Evolutionary conservation across 1,140 invertebrate species (phyloP), one percentile per base, ranked within the genome.

Genomic region (Calliopsis andreniformis): DNA sequence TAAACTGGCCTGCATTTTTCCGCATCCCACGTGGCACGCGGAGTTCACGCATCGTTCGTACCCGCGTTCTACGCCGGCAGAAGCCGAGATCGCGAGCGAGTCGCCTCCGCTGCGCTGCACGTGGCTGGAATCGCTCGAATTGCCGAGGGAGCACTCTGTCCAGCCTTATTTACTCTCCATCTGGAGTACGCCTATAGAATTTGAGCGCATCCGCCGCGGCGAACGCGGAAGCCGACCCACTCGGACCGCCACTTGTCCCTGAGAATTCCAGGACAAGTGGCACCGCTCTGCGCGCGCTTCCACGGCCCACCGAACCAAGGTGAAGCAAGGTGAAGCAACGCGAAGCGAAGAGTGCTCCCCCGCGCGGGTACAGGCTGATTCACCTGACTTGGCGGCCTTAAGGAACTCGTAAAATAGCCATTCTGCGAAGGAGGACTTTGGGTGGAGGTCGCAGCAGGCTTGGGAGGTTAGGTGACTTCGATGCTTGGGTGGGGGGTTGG

Each of bases 231-330:
- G 80, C 68, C 53, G 80, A 79, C 32, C 71, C 49, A 45, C 55
- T 76, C 70, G 77, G 70, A 43, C 56, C 78, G 84, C 75, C 80
- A 83, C 84, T 90, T 88, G 87, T 89, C 88, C 84, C 83, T 78
- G 86, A 84, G 87, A 89, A 89, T 89, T 90, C 89, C 88, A 89
- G 87, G 87, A 89, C 89, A 89, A 90, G 87, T 89, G 87, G 84
- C 86, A 85, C 85, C 84, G 76, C 84, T 83, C 77, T 66, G 81
- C 79, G 64, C 80, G 80, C 35, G 39, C 30, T 49, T 64, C 80
- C 79, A 82, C 85, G 83, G 72, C 68, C 62, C 3, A 83, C 80
- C 16, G 49, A 25, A 49, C 78, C 82, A 81, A 79, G 30, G 43
- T 51, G 39, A 86, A 83, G 87, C 82, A 80, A 87, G 86, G 81